Conservation (phyloP, 2,113 vertebrate species). For the Phainopepla nitens region DNA sequence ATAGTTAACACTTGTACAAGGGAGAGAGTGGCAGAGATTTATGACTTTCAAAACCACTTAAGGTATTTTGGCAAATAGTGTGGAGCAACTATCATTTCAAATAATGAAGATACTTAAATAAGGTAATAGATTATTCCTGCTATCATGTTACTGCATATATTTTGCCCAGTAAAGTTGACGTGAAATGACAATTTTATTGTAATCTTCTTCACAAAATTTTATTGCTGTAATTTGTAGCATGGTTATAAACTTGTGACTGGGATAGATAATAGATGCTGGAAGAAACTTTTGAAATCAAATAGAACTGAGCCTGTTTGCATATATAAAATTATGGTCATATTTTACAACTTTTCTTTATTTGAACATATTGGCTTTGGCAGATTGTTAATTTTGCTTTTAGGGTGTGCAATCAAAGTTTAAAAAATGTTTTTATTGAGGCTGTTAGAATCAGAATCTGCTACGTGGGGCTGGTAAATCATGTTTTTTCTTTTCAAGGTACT, state of each 20-base stretch:
- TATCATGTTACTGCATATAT: not conserved
- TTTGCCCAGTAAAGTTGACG: not conserved
- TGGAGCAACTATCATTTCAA: not conserved
- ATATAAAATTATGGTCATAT: not conserved
- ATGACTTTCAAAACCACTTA: not conserved
- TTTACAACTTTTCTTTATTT: constrained; percentile 8
- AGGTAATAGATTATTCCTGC: constrained; percentile 22
- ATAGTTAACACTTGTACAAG: not conserved
- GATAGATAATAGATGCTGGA: constrained; percentile 1
- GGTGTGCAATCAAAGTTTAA: not conserved
- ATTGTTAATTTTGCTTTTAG: constrained; percentile 41
- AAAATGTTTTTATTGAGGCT: constrained; percentile 8
- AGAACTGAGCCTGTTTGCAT: not conserved
- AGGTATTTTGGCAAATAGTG: not conserved
- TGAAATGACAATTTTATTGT: constrained; percentile 22
- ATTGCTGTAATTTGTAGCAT: constrained; percentile 25
- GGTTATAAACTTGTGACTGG: constrained; percentile 20
- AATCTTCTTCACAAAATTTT: constrained; percentile 27
- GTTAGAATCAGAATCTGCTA: not conserved
- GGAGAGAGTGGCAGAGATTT: not conserved
- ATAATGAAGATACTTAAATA: constrained; percentile 4
- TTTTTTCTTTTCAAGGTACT: not conserved
- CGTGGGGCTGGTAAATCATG: not conserved
- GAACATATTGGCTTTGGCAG: not conserved
- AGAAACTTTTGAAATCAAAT: constrained; percentile 27